Base-by-base conservation (phyloP, 2,797 vertebrate genomes). In the Phataginus tetradactyla region DNA sequence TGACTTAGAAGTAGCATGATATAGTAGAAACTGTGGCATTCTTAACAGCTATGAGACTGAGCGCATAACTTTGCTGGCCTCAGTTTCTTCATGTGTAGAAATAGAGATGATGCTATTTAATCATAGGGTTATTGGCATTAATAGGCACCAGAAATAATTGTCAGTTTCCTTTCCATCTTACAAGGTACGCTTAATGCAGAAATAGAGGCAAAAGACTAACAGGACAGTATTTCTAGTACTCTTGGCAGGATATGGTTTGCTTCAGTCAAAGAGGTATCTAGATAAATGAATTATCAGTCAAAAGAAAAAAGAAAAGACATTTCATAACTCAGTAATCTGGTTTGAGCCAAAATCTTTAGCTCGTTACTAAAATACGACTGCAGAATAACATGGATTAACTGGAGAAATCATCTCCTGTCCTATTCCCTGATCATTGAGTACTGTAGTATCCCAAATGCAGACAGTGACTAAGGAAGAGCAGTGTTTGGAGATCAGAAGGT, bases 41-140 rank as follows among this genome's bases (percentile, higher is more conserved):
- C 71, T 92, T 92, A 7, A 15, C 4, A 87, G 57, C 42, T 86
- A 7, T 80, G 51, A 93, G 29, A 68, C 21, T 72, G 37, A 96
- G 27, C 17, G 81, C 42, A n/a, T 66, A 83, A 88, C 17, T 77
- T 90, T 53, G 83, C 27, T 88, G 66, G 69, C 64, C 53, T 94
- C 61, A 92, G 80, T 81, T 92, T 95, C 89, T 90, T 91, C 68
- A 15, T 81, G 27, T 80, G 17, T 91, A 64, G 92, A 90, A 77
- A 78, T 72, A 51, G 3, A 92, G 83, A 80, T 72, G 23, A 71
- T 80, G 72, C 25, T 75, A n/a, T 75, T 32, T 87, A 57, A 68
- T 86, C 32, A 71, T 49, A 93, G 39, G 32, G 13, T 42, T 86
- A 53, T 15, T 95, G 57, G 25, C 12, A 85, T 12, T 91, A 75